Conservation (phyloP, 92 coral and sea anemone genomes). For the Bergia sp. region DNA sequence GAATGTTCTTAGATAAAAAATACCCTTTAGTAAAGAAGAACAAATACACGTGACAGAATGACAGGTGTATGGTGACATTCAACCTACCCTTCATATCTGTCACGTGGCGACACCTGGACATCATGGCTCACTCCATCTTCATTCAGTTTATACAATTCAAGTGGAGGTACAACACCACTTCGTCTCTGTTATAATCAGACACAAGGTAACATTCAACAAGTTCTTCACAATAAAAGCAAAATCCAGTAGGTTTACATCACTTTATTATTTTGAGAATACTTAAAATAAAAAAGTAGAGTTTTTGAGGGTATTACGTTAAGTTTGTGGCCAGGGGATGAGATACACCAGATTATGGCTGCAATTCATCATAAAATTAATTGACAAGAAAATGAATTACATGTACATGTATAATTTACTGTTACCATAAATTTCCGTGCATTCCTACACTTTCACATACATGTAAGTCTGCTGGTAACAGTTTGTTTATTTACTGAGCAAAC, state of each 20-base stretch:
- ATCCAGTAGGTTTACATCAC: background rate
- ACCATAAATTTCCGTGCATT: too few species aligned
- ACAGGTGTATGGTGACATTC: background rate
- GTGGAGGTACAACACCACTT: slow-evolving; percentile 82
- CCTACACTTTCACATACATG: too few species aligned
- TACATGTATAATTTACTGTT: too few species aligned
- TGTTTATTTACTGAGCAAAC: too few species aligned
- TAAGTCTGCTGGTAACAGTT: too few species aligned
- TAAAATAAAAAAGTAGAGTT: too few species aligned
- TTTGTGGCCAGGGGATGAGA: too few species aligned
- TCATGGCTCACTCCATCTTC: slow-evolving; percentile 76
- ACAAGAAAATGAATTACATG: too few species aligned
- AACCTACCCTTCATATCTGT: slow-evolving; percentile 88
- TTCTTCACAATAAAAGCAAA: background rate
- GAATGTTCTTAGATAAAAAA: background rate
- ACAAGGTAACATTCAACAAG: background rate
- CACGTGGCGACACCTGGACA: slow-evolving; percentile 90
- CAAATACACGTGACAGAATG: background rate
- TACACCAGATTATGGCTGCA: too few species aligned
- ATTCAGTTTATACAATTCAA: slow-evolving; percentile 87
- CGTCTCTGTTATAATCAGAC: slow-evolving; percentile 43
- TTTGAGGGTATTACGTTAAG: too few species aligned
- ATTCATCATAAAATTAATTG: too few species aligned
- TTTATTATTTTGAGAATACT: too few species aligned
- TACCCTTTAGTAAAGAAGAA: background rate